These are phyloP conservation scores for Syndactyla subalaris DNA, from an alignment of 2,797 vertebrate species.

Conservation along the genomic window DNA sequence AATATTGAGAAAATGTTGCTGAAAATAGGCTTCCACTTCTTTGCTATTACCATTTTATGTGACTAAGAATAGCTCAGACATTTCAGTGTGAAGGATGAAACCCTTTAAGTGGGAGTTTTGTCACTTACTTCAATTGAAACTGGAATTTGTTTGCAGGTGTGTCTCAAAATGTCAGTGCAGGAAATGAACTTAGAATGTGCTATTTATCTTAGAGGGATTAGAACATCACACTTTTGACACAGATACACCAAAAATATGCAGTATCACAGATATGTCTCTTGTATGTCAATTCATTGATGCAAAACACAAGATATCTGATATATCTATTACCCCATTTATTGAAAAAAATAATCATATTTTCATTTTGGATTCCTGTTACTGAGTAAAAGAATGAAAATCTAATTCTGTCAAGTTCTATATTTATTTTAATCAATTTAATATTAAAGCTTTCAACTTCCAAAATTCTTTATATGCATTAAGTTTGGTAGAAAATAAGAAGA, in stretches of 20 bases:
- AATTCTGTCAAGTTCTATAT: not conserved
- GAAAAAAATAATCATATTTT: not conserved
- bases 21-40: not conserved
- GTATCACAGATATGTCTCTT: not conserved
- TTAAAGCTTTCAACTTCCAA: not conserved
- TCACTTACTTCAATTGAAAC: not conserved
- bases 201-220: not conserved
- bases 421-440: not conserved
- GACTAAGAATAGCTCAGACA: not conserved
- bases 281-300: not conserved
- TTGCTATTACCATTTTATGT: not conserved
- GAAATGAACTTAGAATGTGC: not conserved
- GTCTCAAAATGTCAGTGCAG: not conserved
- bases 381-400: not conserved
- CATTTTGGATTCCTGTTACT: not conserved
- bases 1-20: not conserved
- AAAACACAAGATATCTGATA: not conserved
- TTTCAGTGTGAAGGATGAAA: not conserved
- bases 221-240: not conserved
- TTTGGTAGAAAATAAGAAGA: not conserved
- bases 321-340: not conserved
- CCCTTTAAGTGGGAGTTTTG: not conserved
- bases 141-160: not conserved
- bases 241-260: not conserved
- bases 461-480: not conserved